Percentiles rank a stretch among this genome's conserved stretches.
phyloP scores from a whole-genome alignment of 2,113 vertebrate genomes.

The Centropus unirufus region DNA sequence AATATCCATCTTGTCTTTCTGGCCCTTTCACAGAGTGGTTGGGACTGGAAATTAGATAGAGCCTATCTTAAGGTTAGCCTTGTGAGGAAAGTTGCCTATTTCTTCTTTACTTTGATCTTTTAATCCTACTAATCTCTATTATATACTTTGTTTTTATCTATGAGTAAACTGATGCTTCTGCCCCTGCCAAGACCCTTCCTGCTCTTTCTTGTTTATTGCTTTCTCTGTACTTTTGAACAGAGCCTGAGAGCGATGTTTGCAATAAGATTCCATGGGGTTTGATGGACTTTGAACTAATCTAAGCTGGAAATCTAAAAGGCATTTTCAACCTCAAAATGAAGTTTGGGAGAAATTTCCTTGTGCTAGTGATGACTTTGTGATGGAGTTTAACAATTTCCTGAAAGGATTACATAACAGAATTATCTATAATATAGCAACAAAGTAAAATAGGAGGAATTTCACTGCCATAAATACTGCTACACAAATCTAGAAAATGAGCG shows the following conservation, averaged over 20 bases:
- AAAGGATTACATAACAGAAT: not conserved
- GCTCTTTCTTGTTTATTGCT: not conserved
- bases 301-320: not conserved
- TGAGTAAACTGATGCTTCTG: not conserved
- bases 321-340: not conserved
- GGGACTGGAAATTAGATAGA: not conserved
- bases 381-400: not conserved
- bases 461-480: not conserved
- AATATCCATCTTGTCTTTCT: not conserved
- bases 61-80: not conserved
- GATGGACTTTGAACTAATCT: not conserved
- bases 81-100: not conserved
- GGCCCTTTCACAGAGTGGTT: not conserved
- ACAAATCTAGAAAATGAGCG: not conserved
- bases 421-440: not conserved
- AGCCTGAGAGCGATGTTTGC: not conserved
- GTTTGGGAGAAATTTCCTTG: not conserved
- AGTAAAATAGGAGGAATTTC: not conserved
- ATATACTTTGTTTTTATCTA: not conserved
- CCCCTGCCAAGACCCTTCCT: not conserved
- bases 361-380: not conserved
- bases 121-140: slow-evolving; percentile 35
- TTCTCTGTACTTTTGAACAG: not conserved
- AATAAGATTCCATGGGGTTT: not conserved
- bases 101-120: slow-evolving; percentile 1